Evolutionary conservation across 2,888 invertebrate species (phyloP).

Genomic region (Scaptomyza flava): DNA sequence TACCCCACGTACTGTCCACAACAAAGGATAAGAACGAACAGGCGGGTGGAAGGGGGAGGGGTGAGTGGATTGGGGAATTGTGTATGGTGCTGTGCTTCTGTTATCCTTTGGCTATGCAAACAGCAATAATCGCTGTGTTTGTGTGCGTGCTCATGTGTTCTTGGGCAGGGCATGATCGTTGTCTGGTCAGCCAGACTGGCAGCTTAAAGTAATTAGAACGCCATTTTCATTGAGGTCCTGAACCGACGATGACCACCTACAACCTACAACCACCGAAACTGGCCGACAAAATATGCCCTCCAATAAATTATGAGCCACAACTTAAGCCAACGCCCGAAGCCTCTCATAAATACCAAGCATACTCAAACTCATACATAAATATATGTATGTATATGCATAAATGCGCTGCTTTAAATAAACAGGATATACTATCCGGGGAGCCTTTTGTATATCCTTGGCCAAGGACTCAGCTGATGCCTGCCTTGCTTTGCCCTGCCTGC

Average conservation of each 20-base stretch:
- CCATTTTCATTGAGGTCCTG: slow-evolving; percentile 47
- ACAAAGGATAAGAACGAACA: slow-evolving; percentile 35
- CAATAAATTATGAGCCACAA: slow-evolving; percentile 66
- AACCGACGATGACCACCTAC: neutral
- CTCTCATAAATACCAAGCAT: slow-evolving; percentile 11
- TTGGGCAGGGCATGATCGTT: slow-evolving; percentile 10
- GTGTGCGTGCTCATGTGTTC: slow-evolving; percentile 23
- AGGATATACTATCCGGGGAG: slow-evolving; percentile 33
- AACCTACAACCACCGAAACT: neutral
- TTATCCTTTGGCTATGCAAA: slow-evolving; percentile 45
- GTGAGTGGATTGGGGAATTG: neutral
- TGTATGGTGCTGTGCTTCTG: slow-evolving; percentile 3
- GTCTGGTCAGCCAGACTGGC: slow-evolving; percentile 49
- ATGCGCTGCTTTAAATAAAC: slow-evolving; percentile 72
- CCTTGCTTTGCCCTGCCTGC: slow-evolving; percentile 26
- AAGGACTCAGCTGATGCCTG: slow-evolving; percentile 59
- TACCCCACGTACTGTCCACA: slow-evolving; percentile 26
- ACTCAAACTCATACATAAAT: neutral
- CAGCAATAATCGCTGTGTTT: slow-evolving; percentile 55
- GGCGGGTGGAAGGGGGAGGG: neutral
- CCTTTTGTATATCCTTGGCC: slow-evolving; percentile 39
- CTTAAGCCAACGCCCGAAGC: slow-evolving; percentile 61
- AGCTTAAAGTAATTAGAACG: slow-evolving; percentile 77
- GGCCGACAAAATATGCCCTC: slow-evolving; percentile 5
- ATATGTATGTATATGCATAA: slow-evolving; percentile 35